Base-by-base conservation (phyloP, 1,140 invertebrate genomes). In the Atta colombica region DNA sequence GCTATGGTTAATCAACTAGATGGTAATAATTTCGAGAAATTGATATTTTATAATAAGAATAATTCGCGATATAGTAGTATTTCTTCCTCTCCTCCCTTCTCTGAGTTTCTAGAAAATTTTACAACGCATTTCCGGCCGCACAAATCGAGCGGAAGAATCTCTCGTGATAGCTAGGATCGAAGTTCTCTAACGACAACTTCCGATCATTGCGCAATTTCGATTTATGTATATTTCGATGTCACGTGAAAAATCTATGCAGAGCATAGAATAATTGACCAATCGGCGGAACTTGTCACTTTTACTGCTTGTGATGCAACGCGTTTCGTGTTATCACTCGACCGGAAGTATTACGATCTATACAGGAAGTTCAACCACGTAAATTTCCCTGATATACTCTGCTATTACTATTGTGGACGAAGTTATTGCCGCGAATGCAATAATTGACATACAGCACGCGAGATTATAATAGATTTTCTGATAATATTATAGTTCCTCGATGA, bases 231-330 rank as follows among this genome's bases (percentile, higher is more conserved):
- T 49, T 61, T 84, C 7, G 31, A 85, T 21, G 16, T n/a, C 49
- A 68, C 49, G n/a, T 66, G 81, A 2, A 49, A 77, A 68, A 78
- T 78, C 28, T 78, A 65, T 85, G 82, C 49, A 45, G 63, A 45
- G 8, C 39, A 45, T 45, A 45, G 39, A 85, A 14, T 58, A 49
- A 85, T 78, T 63, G 61, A 49, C 49, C 82, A 66, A 85, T 78
- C 74, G 82, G 82, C 82, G 82, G 82, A 85, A 85, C 82, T 85
- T 85, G 74, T 85, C 74, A 78, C 82, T 85, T 85, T 85, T 85
- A 85, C 82, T 58, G 63, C 14, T 65, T 72, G 63, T 78, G 82
- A 78, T 65, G 82, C 35, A 85, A 85, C 18, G n/a, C 25, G 74
- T 78, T 85, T 85, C 82, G 61, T 84, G 81, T 85, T 77, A 85